Base-by-base conservation (phyloP, 2,888 invertebrate species). In the Panopea generosa region DNA sequence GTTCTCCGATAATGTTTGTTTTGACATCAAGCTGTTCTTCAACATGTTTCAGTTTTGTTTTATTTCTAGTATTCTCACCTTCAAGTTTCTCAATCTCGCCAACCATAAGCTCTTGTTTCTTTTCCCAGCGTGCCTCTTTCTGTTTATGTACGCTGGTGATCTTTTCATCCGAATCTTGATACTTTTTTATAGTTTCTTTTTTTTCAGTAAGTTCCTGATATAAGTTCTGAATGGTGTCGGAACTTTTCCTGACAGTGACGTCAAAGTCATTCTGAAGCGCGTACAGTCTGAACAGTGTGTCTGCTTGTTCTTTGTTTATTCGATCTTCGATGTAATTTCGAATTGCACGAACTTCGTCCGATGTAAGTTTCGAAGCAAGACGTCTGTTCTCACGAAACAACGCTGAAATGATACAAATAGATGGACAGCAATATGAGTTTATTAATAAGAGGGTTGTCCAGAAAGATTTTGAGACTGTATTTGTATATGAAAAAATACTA, bases 361-460 rank as follows among this genome's bases (percentile, higher is more conserved):
- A 77, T 1, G 85, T 85, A 29, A 85, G 67, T 38, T 85, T 85
- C n/a, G 78, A 67, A 7, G 84, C 79, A 9, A 85, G 63, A 16
- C 85, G 71, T 47, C 77, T 81, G 61, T 85, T 72, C 49, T 82
- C 84, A 0, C 85, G 77, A n/a, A 85, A 75, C 20, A 85, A 55
- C 29, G 56, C 85, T 85, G 71, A 56, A 84, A 84, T 57, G 45
- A 24, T 16, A 16, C 11, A n/a, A n/a, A n/a, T n/a, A n/a, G n/a
- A n/a, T n/a, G n/a, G n/a, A n/a, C n/a, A n/a, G n/a, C n/a, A n/a
- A 7, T 18, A 52, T 22, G 24, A 22, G 26, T 52, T n/a, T n/a
- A n/a, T n/a, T n/a, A n/a, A n/a, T n/a, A n/a, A n/a, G n/a, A n/a
- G n/a, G n/a, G n/a, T n/a, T n/a, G n/a, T n/a, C n/a, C n/a, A n/a